Base-by-base conservation (phyloP, 2,113 vertebrate genomes). In the Prochilodus magdalenae region DNA sequence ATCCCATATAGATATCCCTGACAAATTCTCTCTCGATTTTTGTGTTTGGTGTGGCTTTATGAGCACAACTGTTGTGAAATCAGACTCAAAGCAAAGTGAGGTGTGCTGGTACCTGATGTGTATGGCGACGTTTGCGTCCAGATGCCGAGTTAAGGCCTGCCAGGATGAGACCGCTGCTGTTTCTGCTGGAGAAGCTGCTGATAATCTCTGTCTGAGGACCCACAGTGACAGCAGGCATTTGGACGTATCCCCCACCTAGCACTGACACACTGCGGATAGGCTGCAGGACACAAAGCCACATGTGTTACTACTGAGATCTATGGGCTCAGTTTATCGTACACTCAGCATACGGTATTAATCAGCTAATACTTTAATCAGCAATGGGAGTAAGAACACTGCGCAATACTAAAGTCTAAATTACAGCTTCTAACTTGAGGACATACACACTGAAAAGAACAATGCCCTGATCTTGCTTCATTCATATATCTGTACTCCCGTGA, bases 101-200 rank as follows among this genome's bases (percentile, higher is more conserved):
- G 36, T 24, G 72, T 14, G 16, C 10, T 51, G 67, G 36, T 84
- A 88, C 88, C 87, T 87, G 86, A 29, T 77, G 82, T 0, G 82
- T 30, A 14, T 86, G 85, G 36, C 85, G 20, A 5, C 67, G 73
- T 30, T 36, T 66, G 44, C 75, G 84, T 33, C 4, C 53, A 1
- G 89, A 86, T 7, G 84, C 75, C 15, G 86, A 89, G 82, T 90
- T 93, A 26, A 99, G 87, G 8, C 95, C 96, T n/a, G 94, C 93
- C 79, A 99, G 87, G 71, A 99, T 93, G 81, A 98, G 69, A 29
- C 98, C 98, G 16, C 92, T 96, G 81, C 93, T 91, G 79, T 95
- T 97, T 79, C 84, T 94, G 67, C 95, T 97, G 84, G 93, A 93
- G 91, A 99, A 99, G 60, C 96, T 96, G 70, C 91, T 93, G 91